These are phyloP conservation scores for Drosophila prolongata DNA, from an alignment of 2,888 invertebrate genomes.

Conservation along the genomic window DNA sequence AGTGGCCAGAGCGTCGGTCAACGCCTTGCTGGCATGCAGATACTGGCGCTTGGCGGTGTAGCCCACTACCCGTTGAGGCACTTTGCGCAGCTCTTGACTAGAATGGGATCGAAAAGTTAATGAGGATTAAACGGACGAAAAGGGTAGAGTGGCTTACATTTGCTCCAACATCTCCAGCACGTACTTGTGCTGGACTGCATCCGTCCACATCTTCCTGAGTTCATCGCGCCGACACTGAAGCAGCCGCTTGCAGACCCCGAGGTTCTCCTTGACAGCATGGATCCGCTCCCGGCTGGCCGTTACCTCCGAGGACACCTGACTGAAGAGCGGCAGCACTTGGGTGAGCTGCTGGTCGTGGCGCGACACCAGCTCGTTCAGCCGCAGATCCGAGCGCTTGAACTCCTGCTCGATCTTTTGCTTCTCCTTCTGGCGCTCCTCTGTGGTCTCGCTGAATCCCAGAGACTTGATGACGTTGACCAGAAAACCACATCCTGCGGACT, in stretches of 20 bases:
- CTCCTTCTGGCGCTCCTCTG: slow-evolving; percentile 96
- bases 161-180: slow-evolving; percentile 94
- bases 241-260: slow-evolving; percentile 93
- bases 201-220: slow-evolving; percentile 96
- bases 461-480: slow-evolving; percentile 98
- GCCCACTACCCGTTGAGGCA: slow-evolving; percentile 88
- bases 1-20: slow-evolving; percentile 89
- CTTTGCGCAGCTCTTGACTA: slow-evolving; percentile 91
- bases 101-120: slow-evolving; percentile 19
- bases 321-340: slow-evolving; percentile 88
- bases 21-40: slow-evolving; percentile 92
- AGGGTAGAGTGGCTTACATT: slow-evolving; percentile 85
- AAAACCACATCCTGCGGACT: slow-evolving; percentile 91
- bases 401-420: slow-evolving; percentile 97
- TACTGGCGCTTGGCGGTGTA: slow-evolving; percentile 91
- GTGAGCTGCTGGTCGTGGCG: slow-evolving; percentile 94
- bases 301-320: slow-evolving; percentile 90
- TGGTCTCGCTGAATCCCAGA: slow-evolving; percentile 96
- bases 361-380: slow-evolving; percentile 94
- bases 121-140: not conserved
- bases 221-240: slow-evolving; percentile 96
- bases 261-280: slow-evolving; percentile 91
- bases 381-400: slow-evolving; percentile 95
- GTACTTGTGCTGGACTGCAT: slow-evolving; percentile 97
- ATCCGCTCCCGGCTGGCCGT: slow-evolving; percentile 91